Evolutionary conservation across 1,140 invertebrate genomes (phyloP).

Genomic region (Drosophila ananassae): DNA sequence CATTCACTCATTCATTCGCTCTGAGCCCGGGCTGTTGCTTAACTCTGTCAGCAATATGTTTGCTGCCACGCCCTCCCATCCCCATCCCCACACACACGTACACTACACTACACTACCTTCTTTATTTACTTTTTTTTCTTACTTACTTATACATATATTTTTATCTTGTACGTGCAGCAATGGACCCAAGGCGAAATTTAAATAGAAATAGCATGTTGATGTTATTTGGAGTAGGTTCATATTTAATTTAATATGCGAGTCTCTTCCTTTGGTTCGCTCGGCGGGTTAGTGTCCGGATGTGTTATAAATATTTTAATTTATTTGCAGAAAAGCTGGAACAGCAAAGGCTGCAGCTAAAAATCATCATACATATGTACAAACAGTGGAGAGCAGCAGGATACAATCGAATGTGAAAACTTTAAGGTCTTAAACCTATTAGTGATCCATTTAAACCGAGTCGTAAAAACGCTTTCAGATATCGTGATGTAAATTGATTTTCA

Average conservation of each 20-base stretch:
- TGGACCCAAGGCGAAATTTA: conserved; percentile 70
- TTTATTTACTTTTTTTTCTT: conserved; percentile 12
- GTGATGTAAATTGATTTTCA: too few species aligned
- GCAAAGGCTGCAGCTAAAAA: conserved; percentile 13
- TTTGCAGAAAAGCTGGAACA: conserved; percentile 10
- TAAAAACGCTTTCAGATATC: not conserved
- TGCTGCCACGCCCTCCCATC: conserved; percentile 47
- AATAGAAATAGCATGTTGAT: conserved; percentile 80
- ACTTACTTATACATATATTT: conserved; percentile 52
- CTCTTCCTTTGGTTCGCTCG: conserved; percentile 7
- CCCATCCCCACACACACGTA: conserved; percentile 33
- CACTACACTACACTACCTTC: conserved; percentile 14
- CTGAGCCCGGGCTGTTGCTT: conserved; percentile 56
- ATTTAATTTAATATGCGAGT: conserved; percentile 75
- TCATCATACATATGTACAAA: not conserved
- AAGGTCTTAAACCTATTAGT: not conserved
- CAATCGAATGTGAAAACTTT: not conserved
- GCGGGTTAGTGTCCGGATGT: conserved; percentile 2
- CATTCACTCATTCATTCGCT: conserved; percentile 61
- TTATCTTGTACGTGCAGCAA: conserved; percentile 77
- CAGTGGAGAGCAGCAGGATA: not conserved
- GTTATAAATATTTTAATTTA: conserved; percentile 73
- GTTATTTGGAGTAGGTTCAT: conserved; percentile 77
- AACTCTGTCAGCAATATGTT: conserved; percentile 75
- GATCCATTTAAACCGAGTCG: not conserved